Conservation (phyloP, 2,113 vertebrate species). For the Clarias gariepinus region DNA sequence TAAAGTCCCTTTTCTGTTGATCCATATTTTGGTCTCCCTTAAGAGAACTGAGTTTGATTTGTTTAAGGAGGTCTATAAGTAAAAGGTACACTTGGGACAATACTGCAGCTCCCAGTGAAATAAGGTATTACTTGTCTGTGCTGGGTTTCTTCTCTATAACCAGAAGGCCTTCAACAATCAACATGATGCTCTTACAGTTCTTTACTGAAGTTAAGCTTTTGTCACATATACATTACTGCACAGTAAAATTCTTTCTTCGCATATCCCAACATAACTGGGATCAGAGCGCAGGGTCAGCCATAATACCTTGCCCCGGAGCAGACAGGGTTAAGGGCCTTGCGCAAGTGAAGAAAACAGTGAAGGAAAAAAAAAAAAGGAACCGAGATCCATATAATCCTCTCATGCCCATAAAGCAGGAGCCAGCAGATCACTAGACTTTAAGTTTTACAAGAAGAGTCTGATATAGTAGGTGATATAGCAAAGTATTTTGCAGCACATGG, state of each 20-base stretch:
- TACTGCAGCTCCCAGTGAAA: background rate
- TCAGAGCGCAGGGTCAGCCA: too few species aligned
- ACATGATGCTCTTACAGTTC: background rate
- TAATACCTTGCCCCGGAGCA: too few species aligned
- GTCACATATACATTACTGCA: too few species aligned
- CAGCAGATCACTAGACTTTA: background rate
- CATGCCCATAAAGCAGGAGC: background rate
- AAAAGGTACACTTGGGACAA: background rate
- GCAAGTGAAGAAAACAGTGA: background rate
- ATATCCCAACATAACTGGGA: too few species aligned
- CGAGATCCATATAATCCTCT: background rate
- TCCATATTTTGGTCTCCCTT: too few species aligned
- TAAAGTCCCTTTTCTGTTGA: too few species aligned
- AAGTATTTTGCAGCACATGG: background rate
- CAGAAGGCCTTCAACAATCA: background rate
- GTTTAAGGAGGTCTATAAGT: background rate
- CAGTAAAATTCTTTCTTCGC: too few species aligned
- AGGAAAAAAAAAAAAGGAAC: background rate
- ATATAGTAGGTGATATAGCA: background rate
- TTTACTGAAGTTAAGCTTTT: too few species aligned
- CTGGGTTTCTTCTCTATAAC: background rate
- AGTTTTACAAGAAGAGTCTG: background rate
- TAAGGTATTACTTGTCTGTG: background rate
- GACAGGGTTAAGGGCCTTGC: too few species aligned
- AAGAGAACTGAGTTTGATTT: too few species aligned